These are phyloP conservation scores for Rattus rattus DNA, from an alignment of 2,113 vertebrate species.

Conservation along the genomic window DNA sequence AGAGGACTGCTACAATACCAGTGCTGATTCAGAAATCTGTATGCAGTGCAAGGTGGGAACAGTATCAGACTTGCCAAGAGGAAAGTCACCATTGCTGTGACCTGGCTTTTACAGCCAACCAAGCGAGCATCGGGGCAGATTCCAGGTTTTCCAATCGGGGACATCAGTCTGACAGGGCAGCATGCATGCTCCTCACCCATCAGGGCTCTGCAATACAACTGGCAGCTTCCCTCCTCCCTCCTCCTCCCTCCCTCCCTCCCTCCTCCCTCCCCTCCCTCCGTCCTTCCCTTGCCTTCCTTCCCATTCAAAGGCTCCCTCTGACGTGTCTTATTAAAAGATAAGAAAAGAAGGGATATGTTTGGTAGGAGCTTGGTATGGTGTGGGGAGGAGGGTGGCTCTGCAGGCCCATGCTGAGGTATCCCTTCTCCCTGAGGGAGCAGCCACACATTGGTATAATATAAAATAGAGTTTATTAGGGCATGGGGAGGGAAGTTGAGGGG, in stretches of 20 bases:
- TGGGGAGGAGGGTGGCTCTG: too few species aligned
- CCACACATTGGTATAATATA: too few species aligned
- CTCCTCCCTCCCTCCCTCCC: too few species aligned
- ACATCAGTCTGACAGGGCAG: background rate
- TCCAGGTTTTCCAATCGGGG: background rate
- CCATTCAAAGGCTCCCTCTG: background rate
- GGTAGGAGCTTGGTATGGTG: too few species aligned
- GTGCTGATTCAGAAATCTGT: constrained; percentile 69
- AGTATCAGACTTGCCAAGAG: constrained; percentile 68
- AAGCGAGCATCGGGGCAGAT: background rate
- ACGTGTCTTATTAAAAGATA: too few species aligned
- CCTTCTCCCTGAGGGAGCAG: too few species aligned
- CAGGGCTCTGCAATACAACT: background rate
- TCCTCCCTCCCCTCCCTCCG: background rate
- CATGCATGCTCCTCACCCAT: background rate
- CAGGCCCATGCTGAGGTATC: too few species aligned
- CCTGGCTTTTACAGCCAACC: background rate
- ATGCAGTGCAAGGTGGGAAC: constrained; percentile 58
- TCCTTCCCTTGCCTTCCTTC: background rate
- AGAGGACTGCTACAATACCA: constrained; percentile 61
- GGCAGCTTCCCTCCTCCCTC: background rate
- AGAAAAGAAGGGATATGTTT: too few species aligned
- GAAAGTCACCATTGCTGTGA: constrained; percentile 46
- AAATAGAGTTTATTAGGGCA: too few species aligned
- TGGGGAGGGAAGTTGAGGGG: too few species aligned